Base-by-base conservation (phyloP, 2,888 invertebrate genomes). In the Coecobrya sp. region DNA sequence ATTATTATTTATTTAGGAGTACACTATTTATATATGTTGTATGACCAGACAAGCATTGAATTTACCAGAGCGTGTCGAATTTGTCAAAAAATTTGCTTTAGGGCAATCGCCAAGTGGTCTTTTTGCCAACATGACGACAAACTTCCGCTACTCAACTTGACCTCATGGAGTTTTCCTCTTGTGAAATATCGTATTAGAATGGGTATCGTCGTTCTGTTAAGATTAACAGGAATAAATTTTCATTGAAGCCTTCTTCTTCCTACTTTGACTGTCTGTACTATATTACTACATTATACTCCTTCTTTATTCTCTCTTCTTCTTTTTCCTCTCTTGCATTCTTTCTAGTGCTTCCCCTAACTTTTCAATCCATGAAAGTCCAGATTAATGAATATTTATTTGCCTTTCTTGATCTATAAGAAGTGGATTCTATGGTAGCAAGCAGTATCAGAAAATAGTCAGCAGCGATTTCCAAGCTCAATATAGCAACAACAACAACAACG, bases 321-420 rank as follows among this genome's bases (percentile, higher is more conserved):
- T 65, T 81, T 79, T 73, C 79, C 27, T 91, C 65, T 73, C 76
- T 49, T 59, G 27, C 36, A 65, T 86, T 86, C 81, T 73, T 27
- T 27, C 27, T 49, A 49, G 45, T 76, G 22, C 87, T 88, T 85
- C 88, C 88, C 88, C 92, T 76, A 93, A 94, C 93, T 94, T 93
- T 94, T 94, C 94, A 94, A 90, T 93, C 93, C 92, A 81, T 85
- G 85, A 92, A 92, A 93, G 92, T 86, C 92, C 93, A 92, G 87
- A 92, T 94, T 94, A 94, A 94, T 94, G 94, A 94, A 94, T 94
- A 94, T 94, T 94, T 94, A 94, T 94, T 93, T 93, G 92, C 91
- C 82, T 85, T 85, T 22, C 76, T 88, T 85, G 70, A 89, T 92
- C 85, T 89, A 84, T 68, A 76, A 89, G 84, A 89, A 36, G 55